phyloP scores from a whole-genome alignment of 2,888 invertebrate genomes.

The Cantharis rufa region DNA sequence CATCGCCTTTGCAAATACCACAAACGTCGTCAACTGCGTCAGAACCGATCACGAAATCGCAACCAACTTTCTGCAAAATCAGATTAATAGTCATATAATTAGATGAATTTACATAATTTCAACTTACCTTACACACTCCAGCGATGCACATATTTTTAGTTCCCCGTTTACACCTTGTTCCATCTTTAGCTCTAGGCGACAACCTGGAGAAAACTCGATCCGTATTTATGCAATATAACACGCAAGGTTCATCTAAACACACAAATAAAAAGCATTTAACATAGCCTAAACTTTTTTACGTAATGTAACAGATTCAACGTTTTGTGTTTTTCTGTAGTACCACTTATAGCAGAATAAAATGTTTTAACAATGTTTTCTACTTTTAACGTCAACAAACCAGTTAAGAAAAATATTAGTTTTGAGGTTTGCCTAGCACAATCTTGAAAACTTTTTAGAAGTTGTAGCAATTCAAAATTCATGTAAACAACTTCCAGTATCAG shows the following conservation, averaged over 20 bases:
- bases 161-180: constrained; percentile 66
- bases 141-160: constrained; percentile 67
- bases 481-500: neutral
- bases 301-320: neutral
- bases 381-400: neutral
- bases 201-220: constrained; percentile 62
- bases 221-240: constrained; percentile 66
- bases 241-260: constrained; percentile 59
- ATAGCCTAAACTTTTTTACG: neutral
- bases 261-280: neutral
- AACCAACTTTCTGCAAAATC: constrained; percentile 63
- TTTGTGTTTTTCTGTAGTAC: neutral
- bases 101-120: neutral
- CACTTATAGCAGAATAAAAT: neutral
- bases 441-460: neutral
- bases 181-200: constrained; percentile 64
- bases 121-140: constrained; percentile 64
- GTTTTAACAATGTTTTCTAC: neutral
- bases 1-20: constrained; percentile 71
- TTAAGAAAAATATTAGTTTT: neutral
- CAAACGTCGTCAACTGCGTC: constrained; percentile 68
- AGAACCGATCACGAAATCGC: constrained; percentile 68
- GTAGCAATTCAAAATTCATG: neutral
- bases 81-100: neutral
- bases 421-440: neutral